Base-by-base conservation (phyloP, 2,113 vertebrate genomes). In the Silurus meridionalis region DNA sequence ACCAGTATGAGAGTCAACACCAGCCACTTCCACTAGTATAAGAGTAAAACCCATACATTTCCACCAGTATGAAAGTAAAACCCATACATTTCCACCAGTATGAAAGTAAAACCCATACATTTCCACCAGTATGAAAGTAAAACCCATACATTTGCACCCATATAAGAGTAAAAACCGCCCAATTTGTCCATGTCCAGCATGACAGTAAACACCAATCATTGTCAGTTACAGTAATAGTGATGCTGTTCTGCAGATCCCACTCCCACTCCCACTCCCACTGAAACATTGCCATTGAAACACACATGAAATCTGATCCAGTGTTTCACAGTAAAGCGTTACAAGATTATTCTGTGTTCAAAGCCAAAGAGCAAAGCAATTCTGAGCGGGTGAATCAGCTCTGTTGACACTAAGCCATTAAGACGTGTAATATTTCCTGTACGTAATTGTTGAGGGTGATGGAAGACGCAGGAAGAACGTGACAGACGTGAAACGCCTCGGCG, bases 401-500 rank as follows among this genome's bases (percentile, higher is more conserved):
- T 2, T 61, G 72, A 85, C 83, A 85, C 57, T 64, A 78, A n/a
- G 4, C 25, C 72, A 78, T 66, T 46, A 80, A 46, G 28, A 17
- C 55, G 17, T 85, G 46, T 50, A 71, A 77, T 81, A 8, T 80
- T 71, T 21, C 66, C n/a, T 80, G 37, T 28, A 63, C 84, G 28
- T 86, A 67, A 85, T 66, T 80, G 55, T 17, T 46, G 64, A 82
- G 50, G 63, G 21, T 67, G 48, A 52, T 37, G 63, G 11, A 84
- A 63, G 58, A 63, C 23, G 50, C 58, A 85, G 71, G 85, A 72
- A 50, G 75, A 75, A 23, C 78, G 67, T 88, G 87, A 82, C 89
- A 86, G 63, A 87, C 72, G 23, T 83, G 80, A 89, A 85, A 85
- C 61, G 85, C 77, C 81, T 87, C 21, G 72, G 63, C 61, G 52